Base-by-base conservation (phyloP, 92 coral and sea anemone genomes). In the Siderastrea siderea region DNA sequence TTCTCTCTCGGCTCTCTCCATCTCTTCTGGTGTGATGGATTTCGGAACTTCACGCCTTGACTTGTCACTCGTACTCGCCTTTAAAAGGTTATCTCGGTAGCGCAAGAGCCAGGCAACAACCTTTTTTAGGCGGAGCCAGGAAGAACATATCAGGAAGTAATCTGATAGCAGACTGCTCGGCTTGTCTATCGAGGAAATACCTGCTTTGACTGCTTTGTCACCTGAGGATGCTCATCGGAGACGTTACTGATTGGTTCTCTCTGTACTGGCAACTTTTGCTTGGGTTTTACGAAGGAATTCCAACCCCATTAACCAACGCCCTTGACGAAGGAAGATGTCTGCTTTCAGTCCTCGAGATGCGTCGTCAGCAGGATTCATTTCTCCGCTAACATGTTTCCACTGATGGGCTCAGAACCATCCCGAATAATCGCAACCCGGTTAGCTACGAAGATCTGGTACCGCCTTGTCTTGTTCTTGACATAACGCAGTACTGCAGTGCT, bases 371-470 rank as follows among this genome's bases (percentile, higher is more conserved):
- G 59, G 73, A 60, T 63, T 88, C 16, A 14, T 46, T 17, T 70
- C 61, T 7, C 86, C 91, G 14, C 68, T 52, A 15, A 68, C 60
- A 77, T 66, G 68, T 16, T 64, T 15, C 88, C 88, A 75, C 47
- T 84, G 84, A 5, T 16, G 3, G 38, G 88, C 4, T 77, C 60
- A 6, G 86, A 67, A 51, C 58, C 59, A 8, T 70, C 73, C 15
- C 84, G 45, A 58, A 85, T 79, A 54, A 71, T 43, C 16, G 72
- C 69, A 3, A 87, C 79, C 14, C 91, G 71, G 44, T 68, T 71
- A 60, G 91, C 80, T 47, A 87, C 91, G 59, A 65, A 87, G 26
- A 79, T 71, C 65, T 87, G 80, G 77, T 67, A 87, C 14, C 86
- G 78, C 44, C 55, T 53, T 53, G 79, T 50, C 12, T 26, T 26